Conservation (phyloP, 2,113 vertebrate species). For the Thamnaconus septentrionalis region DNA sequence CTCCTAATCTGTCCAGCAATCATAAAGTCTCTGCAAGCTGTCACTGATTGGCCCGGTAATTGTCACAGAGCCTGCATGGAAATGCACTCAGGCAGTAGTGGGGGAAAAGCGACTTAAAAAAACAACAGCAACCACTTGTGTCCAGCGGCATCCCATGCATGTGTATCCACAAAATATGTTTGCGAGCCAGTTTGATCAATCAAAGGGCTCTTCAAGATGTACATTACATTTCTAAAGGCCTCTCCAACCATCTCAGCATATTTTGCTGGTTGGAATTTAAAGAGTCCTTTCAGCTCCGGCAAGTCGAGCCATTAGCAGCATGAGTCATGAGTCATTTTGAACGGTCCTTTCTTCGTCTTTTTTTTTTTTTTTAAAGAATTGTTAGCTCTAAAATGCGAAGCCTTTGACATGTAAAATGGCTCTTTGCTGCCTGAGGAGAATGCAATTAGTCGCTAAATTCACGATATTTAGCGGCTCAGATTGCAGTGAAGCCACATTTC, state of each 20-base stretch:
- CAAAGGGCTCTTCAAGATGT: background rate
- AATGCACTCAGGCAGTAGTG: constrained; percentile 20
- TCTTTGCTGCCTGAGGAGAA: constrained; percentile 32
- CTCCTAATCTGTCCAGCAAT: constrained; percentile 56
- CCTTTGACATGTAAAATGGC: constrained; percentile 12
- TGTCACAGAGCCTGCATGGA: constrained; percentile 2
- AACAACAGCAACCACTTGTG: constrained; percentile 4
- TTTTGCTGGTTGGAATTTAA: constrained; percentile 6
- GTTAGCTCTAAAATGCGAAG: constrained; percentile 5
- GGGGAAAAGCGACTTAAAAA: background rate
- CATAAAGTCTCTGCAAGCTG: constrained; percentile 39
- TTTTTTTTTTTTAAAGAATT: background rate
- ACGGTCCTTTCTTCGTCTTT: background rate
- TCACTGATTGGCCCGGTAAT: constrained; percentile 48
- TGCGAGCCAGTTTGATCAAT: too few relatives aligned
- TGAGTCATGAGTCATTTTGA: background rate
- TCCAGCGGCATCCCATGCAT: too few relatives aligned
- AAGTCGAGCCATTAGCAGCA: background rate
- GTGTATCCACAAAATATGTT: too few relatives aligned
- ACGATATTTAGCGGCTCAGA: constrained; percentile 43
- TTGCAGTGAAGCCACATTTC: constrained; percentile 39
- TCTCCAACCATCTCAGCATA: too few relatives aligned
- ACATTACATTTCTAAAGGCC: too few relatives aligned
- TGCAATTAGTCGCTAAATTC: constrained; percentile 31
- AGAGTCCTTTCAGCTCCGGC: constrained; percentile 6